A percentile compares a stretch with the other conserved stretches of the same genome.
Conservation (phyloP, 1,140 invertebrate species). For the Bombus haemorrhoidalis region DNA sequence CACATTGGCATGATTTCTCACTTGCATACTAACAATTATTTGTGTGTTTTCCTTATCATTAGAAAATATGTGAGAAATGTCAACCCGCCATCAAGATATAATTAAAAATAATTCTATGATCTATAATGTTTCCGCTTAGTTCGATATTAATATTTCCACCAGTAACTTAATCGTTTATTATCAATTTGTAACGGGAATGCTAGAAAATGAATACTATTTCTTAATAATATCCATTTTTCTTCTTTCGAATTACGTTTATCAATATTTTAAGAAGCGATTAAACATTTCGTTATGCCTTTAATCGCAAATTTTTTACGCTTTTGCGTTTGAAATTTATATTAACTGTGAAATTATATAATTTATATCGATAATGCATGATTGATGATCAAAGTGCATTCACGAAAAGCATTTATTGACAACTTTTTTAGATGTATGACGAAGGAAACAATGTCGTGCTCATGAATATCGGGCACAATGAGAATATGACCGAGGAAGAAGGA, state of each 20-base stretch:
- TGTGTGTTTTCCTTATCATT: not conserved
- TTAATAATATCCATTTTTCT: not conserved
- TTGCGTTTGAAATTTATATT: too few relatives aligned
- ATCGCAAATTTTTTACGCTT: too few relatives aligned
- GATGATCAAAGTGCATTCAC: not conserved
- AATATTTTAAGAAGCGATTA: not conserved
- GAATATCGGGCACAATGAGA: conserved; percentile 78
- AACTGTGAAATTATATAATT: too few relatives aligned
- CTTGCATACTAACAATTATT: not conserved
- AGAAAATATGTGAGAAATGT: not conserved
- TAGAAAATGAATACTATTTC: not conserved
- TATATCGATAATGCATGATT: too few relatives aligned
- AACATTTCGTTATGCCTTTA: too few relatives aligned
- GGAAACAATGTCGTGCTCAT: conserved; percentile 84
- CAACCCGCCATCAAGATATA: too few relatives aligned
- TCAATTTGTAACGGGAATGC: not conserved
- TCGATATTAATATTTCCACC: too few relatives aligned
- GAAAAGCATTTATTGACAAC: not conserved
- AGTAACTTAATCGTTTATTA: not conserved
- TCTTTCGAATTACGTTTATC: too few relatives aligned
- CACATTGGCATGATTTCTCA: not conserved
- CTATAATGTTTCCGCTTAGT: too few relatives aligned
- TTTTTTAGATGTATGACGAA: conserved; percentile 84
- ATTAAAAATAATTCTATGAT: too few relatives aligned
- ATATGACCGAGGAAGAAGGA: conserved; percentile 75